Base-by-base conservation (phyloP, 2,113 vertebrate species). In the Colius striatus region DNA sequence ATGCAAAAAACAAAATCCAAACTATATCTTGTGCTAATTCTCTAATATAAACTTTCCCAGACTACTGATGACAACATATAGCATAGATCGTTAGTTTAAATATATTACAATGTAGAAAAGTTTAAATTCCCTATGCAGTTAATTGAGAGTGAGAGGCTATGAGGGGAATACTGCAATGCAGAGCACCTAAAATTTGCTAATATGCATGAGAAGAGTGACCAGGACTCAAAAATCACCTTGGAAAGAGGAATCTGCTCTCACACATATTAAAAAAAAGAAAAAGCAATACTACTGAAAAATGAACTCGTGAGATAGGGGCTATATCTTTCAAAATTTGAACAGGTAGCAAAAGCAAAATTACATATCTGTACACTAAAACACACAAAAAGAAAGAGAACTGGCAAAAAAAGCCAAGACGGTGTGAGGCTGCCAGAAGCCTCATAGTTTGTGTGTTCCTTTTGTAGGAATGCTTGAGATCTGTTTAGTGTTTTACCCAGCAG, bases 1-100 rank as follows among this genome's bases (percentile, higher is more conserved):
- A 6, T 41, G 38, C 29, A 60, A 47, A 2, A 0, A 0, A 41
- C 18, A 12, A 19, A 65, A 41, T 8, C 1, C 12, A 45, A 81
- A 50, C 8, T 27, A 45, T 32, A 4, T 36, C 48, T 75, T 30
- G 9, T 61, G 6, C 3, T 79, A 65, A 63, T 55, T 90, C 19
- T 53, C 13, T 77, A 21, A 27, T 20, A 51, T 7, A 77, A 71
- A 70, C 11, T 10, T 29, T 60, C 4, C 10, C 17, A 63, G 34
- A 58, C 10, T 70, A 16, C 11, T 76, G 32, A 60, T 74, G 34
- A 32, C 13, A 87, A 7, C 5, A 15, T 34, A 36, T 20, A 16
- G 14, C 50, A 29, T 13, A 58, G n/a, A 13, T 55, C 27, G 53
- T 82, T 51, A 55, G 55, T 71, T 75, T 84, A 61, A 84, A 76